phyloP scores from a whole-genome alignment of 2,888 invertebrate genomes.

The Cenopis cana region DNA sequence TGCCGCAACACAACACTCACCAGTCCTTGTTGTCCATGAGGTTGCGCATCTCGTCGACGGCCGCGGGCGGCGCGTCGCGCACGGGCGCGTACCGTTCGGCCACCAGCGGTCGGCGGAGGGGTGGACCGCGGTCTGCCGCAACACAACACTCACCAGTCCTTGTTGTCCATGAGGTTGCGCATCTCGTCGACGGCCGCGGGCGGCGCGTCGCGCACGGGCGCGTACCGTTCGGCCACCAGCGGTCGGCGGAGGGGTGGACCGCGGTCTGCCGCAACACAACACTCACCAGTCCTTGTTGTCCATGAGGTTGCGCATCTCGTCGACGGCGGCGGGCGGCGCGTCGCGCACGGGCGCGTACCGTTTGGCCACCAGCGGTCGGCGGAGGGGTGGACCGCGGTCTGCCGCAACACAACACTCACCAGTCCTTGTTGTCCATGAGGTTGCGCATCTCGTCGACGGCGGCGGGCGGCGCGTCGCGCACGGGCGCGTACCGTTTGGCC shows the following conservation, averaged over 20 bases:
- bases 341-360: conserved; percentile 91
- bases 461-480: conserved; percentile 89
- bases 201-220: conserved; percentile 90
- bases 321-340: conserved; percentile 88
- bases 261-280: conserved; percentile 78
- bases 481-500: conserved; percentile 90
- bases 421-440: conserved; percentile 91
- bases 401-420: conserved; percentile 77
- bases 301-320: conserved; percentile 90
- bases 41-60: conserved; percentile 63
- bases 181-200: conserved; percentile 88
- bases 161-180: conserved; percentile 91
- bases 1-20: conserved; percentile 66
- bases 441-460: conserved; percentile 89
- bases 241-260: conserved; percentile 91
- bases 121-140: conserved; percentile 11
- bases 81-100: not conserved
- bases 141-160: conserved; percentile 86
- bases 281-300: conserved; percentile 90
- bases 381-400: conserved; percentile 89
- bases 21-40: conserved; percentile 92
- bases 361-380: conserved; percentile 90
- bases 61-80: not conserved
- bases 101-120: not conserved
- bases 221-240: conserved; percentile 90